A percentile compares a stretch with the other conserved stretches of the same genome.
phyloP scores from a whole-genome alignment of 2,797 vertebrate genomes.

The Enteromius afrohamiltoni region DNA sequence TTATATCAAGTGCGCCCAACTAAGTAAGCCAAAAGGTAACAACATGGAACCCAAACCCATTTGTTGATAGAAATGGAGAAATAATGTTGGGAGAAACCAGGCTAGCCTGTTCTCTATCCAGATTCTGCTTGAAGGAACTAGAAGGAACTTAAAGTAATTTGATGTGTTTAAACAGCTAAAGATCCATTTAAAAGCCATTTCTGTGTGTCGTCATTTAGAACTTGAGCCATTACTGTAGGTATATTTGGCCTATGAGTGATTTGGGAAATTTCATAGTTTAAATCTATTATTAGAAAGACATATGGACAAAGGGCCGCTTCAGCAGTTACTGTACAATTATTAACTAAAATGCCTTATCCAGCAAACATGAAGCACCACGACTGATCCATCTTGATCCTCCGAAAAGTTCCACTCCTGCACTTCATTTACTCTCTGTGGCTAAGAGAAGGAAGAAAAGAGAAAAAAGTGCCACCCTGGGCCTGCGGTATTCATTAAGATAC shows the following conservation, averaged over 20 bases:
- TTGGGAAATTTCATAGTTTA: constrained; percentile 8
- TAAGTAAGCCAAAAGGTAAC: no score
- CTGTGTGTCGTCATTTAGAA: background rate
- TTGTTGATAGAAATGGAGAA: background rate
- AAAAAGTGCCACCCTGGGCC: constrained; percentile 51
- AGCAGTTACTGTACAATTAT: constrained; percentile 11
- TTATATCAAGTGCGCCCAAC: no score
- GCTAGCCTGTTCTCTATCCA: background rate
- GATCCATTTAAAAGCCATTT: background rate
- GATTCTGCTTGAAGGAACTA: background rate
- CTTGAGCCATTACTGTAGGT: background rate
- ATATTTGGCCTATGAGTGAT: background rate
- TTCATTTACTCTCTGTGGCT: background rate
- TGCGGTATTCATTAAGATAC: constrained; percentile 76
- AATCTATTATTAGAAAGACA: constrained; percentile 29
- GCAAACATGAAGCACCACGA: constrained; percentile 2
- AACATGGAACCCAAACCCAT: background rate
- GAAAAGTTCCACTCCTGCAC: constrained; percentile 16
- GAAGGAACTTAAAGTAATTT: background rate
- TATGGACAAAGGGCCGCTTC: background rate
- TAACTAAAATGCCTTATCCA: constrained; percentile 7
- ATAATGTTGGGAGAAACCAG: no score
- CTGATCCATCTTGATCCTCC: constrained; percentile 19
- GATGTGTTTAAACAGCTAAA: background rate
- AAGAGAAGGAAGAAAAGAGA: constrained; percentile 17